Evolutionary conservation across 2,797 vertebrate species (phyloP).

Genomic region (Parauchenoglanis punctatus): DNA sequence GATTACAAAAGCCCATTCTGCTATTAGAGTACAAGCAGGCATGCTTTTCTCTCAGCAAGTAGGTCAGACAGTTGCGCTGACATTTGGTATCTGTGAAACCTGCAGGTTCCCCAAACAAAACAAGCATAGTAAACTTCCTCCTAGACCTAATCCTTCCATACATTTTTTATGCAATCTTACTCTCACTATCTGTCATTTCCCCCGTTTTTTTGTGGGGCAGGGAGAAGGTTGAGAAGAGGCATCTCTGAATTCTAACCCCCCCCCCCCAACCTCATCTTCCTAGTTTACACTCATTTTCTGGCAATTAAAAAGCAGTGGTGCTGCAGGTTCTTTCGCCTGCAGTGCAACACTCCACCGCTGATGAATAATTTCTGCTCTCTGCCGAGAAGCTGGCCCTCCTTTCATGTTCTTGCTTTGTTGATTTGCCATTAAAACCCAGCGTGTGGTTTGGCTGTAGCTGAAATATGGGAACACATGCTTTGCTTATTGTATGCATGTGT

Average conservation of each 20-base stretch:
- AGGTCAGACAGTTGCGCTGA: slow-evolving; percentile 74
- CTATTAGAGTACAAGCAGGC: slow-evolving; percentile 61
- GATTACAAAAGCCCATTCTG: slow-evolving; percentile 69
- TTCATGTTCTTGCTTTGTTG: slow-evolving; percentile 80
- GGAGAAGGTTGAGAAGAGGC: slow-evolving; percentile 51
- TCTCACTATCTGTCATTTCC: slow-evolving; percentile 57
- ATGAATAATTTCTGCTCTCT: slow-evolving; percentile 78
- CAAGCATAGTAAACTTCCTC: slow-evolving; percentile 78
- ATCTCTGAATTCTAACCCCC: slow-evolving; percentile 62
- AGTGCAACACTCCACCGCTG: slow-evolving; percentile 74
- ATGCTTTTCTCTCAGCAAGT: slow-evolving; percentile 67
- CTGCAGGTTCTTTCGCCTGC: slow-evolving; percentile 76
- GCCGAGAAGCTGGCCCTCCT: slow-evolving; percentile 76
- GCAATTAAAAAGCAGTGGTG: slow-evolving; percentile 79
- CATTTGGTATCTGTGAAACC: slow-evolving; percentile 81
- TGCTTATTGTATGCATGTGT: slow-evolving; percentile 28
- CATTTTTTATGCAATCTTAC: slow-evolving; percentile 67
- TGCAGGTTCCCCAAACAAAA: slow-evolving; percentile 78
- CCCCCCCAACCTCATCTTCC: slow-evolving; percentile 51
- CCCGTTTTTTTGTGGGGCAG: slow-evolving; percentile 62
- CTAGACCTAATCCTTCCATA: slow-evolving; percentile 75
- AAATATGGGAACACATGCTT: slow-evolving; percentile 30
- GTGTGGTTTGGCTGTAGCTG: slow-evolving; percentile 63
- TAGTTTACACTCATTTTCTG: slow-evolving; percentile 79
- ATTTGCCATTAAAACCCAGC: slow-evolving; percentile 79